Evolutionary conservation across 2,113 vertebrate species (phyloP).

Genomic region (Lynx canadensis): DNA sequence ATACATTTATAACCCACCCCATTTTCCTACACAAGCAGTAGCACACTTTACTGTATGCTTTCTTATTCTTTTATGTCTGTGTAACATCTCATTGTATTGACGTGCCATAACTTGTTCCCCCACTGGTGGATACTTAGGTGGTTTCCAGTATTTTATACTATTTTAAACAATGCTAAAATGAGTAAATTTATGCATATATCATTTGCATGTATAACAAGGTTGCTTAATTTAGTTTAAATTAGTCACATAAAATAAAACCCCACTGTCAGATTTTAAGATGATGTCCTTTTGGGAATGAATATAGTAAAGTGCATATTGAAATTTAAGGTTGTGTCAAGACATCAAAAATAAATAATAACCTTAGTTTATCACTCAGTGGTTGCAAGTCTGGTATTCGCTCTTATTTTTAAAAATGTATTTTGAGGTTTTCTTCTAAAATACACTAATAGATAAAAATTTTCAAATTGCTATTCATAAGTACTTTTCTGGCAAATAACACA

Average conservation of each 20-base stretch:
- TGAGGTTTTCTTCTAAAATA: not conserved
- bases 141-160: not conserved
- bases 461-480: not conserved
- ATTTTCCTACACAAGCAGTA: not conserved
- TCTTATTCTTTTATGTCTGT: not conserved
- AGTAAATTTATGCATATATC: not conserved
- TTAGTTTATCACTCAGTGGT: not conserved
- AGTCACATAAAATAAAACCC: not conserved
- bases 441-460: not conserved
- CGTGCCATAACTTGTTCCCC: not conserved
- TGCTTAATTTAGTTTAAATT: conserved; percentile 26
- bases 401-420: not conserved
- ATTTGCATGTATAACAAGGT: not conserved
- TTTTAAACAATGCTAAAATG: not conserved
- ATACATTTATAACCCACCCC: not conserved
- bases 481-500: not conserved
- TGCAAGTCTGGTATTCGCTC: not conserved
- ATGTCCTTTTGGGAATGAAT: not conserved
- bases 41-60: not conserved
- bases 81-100: not conserved
- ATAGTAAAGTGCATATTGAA: not conserved
- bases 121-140: not conserved
- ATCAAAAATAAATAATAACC: conserved; percentile 15
- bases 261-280: conserved; percentile 5
- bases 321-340: not conserved